Percentiles rank a stretch among this genome's conserved stretches.
Evolutionary conservation across 2,113 vertebrate species (phyloP).

Genomic region (Mystacornis crossleyi): DNA sequence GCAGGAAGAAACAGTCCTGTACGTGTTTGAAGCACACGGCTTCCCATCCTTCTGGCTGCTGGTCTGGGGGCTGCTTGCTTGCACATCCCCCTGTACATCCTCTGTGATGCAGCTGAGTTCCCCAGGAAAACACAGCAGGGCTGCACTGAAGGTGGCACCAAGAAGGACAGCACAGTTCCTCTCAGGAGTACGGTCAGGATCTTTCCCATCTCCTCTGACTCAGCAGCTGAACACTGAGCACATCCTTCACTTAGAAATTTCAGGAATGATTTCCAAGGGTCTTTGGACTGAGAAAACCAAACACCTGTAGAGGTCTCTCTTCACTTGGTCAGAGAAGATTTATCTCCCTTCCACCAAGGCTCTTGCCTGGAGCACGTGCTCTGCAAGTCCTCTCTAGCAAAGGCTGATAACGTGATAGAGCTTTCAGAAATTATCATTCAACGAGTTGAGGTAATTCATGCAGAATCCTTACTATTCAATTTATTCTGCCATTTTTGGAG

Average conservation of each 20-base stretch:
- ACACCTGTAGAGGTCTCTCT: constrained; percentile 44
- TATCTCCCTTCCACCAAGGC: background rate
- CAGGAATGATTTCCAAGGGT: background rate
- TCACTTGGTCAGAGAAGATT: background rate
- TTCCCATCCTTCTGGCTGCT: background rate
- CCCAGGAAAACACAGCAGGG: background rate
- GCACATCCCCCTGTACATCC: accelerated
- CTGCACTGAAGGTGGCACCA: accelerated
- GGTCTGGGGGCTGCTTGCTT: background rate
- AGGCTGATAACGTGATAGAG: background rate
- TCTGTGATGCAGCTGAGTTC: accelerated
- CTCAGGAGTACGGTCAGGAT: background rate
- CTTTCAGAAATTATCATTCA: background rate
- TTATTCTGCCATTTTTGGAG: constrained; percentile 13
- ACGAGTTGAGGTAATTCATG: background rate
- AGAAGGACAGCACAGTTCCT: background rate
- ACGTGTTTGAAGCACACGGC: accelerated
- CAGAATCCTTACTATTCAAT: background rate
- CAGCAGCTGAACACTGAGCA: background rate
- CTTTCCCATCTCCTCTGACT: background rate
- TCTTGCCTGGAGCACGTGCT: accelerated
- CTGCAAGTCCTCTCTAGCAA: background rate
- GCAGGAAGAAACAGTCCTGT: background rate
- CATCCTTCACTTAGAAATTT: background rate
- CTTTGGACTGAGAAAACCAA: background rate